Percentiles rank a stretch among this genome's conserved stretches.
Conservation (phyloP, 2,888 invertebrate genomes). For the Cataglyphis livida region DNA sequence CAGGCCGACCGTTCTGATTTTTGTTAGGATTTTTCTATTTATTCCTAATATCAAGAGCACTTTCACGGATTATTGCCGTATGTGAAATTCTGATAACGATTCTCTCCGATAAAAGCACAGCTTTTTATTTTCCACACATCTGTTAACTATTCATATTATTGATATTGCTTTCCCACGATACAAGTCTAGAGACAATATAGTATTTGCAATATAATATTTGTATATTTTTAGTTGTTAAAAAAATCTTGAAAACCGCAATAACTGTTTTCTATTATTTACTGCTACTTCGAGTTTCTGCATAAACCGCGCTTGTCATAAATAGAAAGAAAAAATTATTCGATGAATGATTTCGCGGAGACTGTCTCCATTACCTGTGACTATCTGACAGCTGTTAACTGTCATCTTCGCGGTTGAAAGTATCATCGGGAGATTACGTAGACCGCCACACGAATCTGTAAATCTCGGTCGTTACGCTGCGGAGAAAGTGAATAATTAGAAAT, state of each 20-base stretch:
- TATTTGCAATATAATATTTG: not conserved
- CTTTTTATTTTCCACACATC: not conserved
- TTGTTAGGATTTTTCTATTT: constrained; percentile 50
- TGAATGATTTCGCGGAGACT: not conserved
- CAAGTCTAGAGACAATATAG: not conserved
- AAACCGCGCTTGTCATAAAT: constrained; percentile 16
- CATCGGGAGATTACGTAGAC: constrained; percentile 59
- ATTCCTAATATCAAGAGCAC: not conserved
- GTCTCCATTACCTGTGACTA: constrained; percentile 9
- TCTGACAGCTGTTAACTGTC: constrained; percentile 40
- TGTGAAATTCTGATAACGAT: not conserved
- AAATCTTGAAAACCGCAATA: not conserved
- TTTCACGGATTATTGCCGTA: constrained; percentile 3
- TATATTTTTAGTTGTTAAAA: not conserved
- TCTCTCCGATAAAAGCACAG: not conserved
- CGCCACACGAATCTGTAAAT: constrained; percentile 67
- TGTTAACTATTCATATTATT: not conserved
- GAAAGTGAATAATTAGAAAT: constrained; percentile 80
- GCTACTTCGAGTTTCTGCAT: not conserved
- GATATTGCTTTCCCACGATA: not conserved
- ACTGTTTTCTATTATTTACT: constrained; percentile 9
- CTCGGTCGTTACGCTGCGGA: constrained; percentile 67
- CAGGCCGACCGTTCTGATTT: constrained; percentile 54
- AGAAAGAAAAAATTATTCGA: constrained; percentile 1
- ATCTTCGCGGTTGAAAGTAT: constrained; percentile 49